These are phyloP conservation scores for Hybognathus amarus DNA, from an alignment of 2,797 vertebrate genomes.

Conservation along the genomic window DNA sequence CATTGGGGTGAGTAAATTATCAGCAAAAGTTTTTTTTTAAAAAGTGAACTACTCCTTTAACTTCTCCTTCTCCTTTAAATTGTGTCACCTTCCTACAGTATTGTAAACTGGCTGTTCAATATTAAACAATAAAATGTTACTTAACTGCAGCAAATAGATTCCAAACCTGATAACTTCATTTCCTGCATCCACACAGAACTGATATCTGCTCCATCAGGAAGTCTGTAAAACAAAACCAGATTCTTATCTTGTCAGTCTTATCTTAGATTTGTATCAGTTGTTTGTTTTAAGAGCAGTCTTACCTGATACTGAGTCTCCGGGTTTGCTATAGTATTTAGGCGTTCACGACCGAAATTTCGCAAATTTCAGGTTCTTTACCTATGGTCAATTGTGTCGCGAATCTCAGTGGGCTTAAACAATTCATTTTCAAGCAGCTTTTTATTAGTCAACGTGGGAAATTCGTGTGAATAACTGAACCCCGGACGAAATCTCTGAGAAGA, in stretches of 20 bases:
- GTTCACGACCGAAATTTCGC: background rate
- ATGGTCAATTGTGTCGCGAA: background rate
- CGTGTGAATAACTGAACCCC: background rate
- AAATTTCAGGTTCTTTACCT: background rate
- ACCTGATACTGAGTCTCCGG: background rate
- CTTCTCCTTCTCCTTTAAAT: no score
- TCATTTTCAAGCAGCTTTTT: background rate
- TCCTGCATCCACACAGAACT: background rate
- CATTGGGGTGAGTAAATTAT: no score
- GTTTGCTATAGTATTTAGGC: background rate
- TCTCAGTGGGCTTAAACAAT: background rate
- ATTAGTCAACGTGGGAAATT: background rate
- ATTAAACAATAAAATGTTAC: constrained; percentile 88
- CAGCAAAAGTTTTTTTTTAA: no score
- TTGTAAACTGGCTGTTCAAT: constrained; percentile 61
- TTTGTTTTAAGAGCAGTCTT: background rate
- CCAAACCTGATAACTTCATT: constrained; percentile 66
- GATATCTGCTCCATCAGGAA: background rate
- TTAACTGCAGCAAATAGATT: constrained; percentile 83
- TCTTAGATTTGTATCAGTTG: background rate
- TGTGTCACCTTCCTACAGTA: background rate
- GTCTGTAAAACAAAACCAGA: background rate
- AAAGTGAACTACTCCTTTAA: no score
- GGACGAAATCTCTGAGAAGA: background rate
- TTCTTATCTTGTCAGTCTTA: background rate